phyloP scores from a whole-genome alignment of 2,888 invertebrate species.

The Sminthurinus aureus region DNA sequence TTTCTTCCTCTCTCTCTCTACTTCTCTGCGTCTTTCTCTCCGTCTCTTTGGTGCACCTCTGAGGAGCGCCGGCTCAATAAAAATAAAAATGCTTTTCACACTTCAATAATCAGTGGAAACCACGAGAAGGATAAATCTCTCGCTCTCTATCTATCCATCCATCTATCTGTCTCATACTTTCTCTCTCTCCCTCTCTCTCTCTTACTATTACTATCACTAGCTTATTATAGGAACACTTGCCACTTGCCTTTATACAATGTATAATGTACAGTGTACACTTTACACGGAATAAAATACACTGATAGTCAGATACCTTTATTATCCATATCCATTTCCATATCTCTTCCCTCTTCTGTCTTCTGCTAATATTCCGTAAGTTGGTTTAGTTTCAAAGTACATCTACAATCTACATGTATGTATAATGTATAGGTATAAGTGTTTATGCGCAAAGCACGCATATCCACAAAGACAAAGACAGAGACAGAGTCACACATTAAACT shows the following conservation, averaged over 20 bases:
- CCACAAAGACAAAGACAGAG: no score
- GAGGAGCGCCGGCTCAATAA: constrained; percentile 30
- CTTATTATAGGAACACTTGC: no score
- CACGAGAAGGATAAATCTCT: constrained; percentile 28
- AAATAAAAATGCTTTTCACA: constrained; percentile 42
- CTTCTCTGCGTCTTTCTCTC: neutral
- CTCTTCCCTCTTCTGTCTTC: neutral
- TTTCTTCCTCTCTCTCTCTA: constrained; percentile 2
- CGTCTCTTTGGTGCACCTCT: constrained; percentile 13
- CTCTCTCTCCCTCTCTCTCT: no score
- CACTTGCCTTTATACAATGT: no score
- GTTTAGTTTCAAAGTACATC: neutral
- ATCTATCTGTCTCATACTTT: neutral
- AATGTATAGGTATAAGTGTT: neutral
- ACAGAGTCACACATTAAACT: constrained; percentile 11
- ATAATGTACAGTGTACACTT: no score
- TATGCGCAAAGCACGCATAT: neutral
- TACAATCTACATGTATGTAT: neutral
- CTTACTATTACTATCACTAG: no score
- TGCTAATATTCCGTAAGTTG: neutral
- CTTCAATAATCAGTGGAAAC: constrained; percentile 36
- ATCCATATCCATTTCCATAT: no score
- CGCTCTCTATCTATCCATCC: constrained; percentile 21
- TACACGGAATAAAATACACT: no score
- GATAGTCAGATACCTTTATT: no score